Evolutionary conservation across 2,113 vertebrate species (phyloP), one percentile per base, ranked within the genome.

Genomic region (Pangasianodon gigas): DNA sequence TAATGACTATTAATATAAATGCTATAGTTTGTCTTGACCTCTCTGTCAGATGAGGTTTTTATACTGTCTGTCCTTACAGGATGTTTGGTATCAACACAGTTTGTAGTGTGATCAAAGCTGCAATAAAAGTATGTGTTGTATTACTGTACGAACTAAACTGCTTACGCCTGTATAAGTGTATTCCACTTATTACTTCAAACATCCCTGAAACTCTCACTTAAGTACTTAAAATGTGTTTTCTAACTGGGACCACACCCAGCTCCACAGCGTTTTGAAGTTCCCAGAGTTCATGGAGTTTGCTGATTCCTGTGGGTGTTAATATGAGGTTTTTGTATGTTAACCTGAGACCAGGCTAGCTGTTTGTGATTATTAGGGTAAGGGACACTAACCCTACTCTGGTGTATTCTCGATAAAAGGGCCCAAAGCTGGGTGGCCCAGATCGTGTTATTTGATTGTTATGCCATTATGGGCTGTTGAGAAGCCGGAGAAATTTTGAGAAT

Each of bases 91-190:
- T 52, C 13, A 21, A 41, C 84, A 71, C 46, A 21, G 29, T 32
- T 85, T 67, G 41, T 41, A 52, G 51, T 93, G 93, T 94, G 93
- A 94, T 90, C 84, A 85, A 85, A 85, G 84, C 90, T 87, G 48
- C 29, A 44, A 74, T 84, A 81, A 89, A 85, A 94, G 91, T 93
- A 94, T 91, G 52, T 92, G 93, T 92, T 94, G 93, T 84, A 69
- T 88, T 89, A 62, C 67, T 81, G 18, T 37, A 37, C 11, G 29
- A 81, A 52, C 29, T 82, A 69, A 88, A 44, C 29, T 41, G 11
- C 46, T 83, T 52, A 19, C 19, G 24, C 18, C 16, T 81, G 18
- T 65, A 41, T 37, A 67, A 19, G 18, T 32, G 13, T 65, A n/a
- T 69, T 69, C 62, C 9, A 65, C 13, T n/a, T 80, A 60, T n/a